Percentiles rank a stretch among this genome's conserved stretches.
Conservation (phyloP, 2,113 vertebrate genomes). For the Piprites chloris region DNA sequence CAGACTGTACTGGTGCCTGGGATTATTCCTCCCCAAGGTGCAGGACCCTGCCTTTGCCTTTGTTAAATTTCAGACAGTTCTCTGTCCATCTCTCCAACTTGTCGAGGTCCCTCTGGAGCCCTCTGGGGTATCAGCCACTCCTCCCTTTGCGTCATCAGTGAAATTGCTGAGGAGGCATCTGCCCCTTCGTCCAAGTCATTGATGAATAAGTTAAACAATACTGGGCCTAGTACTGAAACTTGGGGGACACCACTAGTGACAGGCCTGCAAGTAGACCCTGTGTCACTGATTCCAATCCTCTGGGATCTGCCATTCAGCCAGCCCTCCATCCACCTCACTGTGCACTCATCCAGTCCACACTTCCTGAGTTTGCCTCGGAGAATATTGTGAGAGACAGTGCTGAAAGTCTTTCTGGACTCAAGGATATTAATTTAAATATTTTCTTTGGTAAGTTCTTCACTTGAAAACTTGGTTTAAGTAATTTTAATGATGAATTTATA, state of each 20-base stretch:
- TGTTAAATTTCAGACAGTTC: not conserved
- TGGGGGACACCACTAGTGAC: no score
- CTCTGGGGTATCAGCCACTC: not conserved
- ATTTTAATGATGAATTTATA: not conserved
- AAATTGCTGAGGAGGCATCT: no score
- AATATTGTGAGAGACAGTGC: not conserved
- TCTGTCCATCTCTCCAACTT: not conserved
- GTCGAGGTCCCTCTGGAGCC: not conserved
- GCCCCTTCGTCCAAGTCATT: no score
- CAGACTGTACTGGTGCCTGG: not conserved
- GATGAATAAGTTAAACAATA: no score
- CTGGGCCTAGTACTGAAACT: no score
- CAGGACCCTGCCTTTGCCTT: not conserved
- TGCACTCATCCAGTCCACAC: not conserved
- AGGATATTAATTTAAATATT: not conserved
- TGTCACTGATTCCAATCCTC: no score
- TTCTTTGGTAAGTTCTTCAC: not conserved
- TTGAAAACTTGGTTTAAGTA: not conserved
- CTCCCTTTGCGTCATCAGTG: no score
- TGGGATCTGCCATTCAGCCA: no score
- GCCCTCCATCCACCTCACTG: not conserved
- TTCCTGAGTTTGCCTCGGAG: not conserved
- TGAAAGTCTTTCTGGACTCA: not conserved
- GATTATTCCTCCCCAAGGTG: not conserved
- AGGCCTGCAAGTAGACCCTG: no score